Evolutionary conservation across 2,888 invertebrate species (phyloP).

Genomic region (Agrochola lychnidis): DNA sequence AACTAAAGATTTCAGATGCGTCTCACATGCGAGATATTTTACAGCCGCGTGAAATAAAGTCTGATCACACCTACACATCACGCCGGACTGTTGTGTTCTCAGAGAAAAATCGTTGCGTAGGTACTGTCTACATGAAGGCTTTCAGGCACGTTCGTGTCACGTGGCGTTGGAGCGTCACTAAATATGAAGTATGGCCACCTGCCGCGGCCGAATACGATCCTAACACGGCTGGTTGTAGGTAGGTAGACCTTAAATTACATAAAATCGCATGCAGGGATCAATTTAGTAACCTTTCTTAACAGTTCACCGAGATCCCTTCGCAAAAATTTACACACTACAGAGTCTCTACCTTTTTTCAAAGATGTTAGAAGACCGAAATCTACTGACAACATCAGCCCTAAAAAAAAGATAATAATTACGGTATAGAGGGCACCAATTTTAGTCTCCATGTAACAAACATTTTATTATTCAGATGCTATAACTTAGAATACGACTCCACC

Average conservation of each 20-base stretch:
- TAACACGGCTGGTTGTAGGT: not conserved
- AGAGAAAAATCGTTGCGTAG: not conserved
- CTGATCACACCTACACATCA: not conserved
- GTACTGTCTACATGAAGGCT: not conserved
- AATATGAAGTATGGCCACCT: not conserved
- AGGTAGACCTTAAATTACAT: not conserved
- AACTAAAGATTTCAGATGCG: not conserved
- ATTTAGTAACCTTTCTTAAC: conserved; percentile 7
- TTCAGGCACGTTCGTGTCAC: not conserved
- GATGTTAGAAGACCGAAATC: not conserved
- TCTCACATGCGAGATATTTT: not conserved
- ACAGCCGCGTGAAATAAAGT: not conserved
- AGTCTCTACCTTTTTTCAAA: not conserved
- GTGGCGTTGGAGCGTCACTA: not conserved
- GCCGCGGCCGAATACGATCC: too few relatives aligned
- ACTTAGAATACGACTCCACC: not conserved
- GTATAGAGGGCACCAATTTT: not conserved
- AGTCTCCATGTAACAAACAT: not conserved
- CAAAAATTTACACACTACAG: not conserved
- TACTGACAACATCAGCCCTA: not conserved
- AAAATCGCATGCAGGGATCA: not conserved
- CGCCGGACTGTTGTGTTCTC: too few relatives aligned
- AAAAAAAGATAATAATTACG: not conserved
- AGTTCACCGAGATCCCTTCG: not conserved
- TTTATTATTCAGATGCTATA: not conserved